Conservation (phyloP, 2,888 invertebrate species). For the Melipona beecheii region DNA sequence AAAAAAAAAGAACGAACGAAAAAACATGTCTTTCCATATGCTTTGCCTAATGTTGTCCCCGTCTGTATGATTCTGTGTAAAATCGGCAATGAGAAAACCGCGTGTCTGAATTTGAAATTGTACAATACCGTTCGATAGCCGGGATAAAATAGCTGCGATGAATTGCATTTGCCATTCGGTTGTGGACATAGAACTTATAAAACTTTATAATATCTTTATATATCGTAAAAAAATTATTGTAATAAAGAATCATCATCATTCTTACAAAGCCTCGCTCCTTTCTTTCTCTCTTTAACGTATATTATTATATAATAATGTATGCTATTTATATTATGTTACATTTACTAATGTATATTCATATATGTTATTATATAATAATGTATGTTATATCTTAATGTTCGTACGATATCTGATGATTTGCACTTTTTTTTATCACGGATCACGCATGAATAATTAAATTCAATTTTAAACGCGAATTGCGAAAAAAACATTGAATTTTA, state of each 20-base stretch:
- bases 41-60: constrained; percentile 17
- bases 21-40: constrained; percentile 37
- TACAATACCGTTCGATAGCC: constrained; percentile 71
- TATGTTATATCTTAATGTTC: neutral
- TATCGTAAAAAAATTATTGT: constrained; percentile 81
- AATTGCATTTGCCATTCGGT: constrained; percentile 79
- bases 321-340: neutral
- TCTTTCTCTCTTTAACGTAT: neutral
- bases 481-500: neutral
- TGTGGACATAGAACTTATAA: constrained; percentile 81
- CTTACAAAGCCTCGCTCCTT: constrained; percentile 16
- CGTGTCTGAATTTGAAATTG: constrained; percentile 62
- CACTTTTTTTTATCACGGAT: neutral
- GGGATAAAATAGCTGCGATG: constrained; percentile 59
- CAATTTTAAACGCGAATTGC: neutral
- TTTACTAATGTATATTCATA: too few relatives aligned
- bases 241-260: constrained; percentile 78
- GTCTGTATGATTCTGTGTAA: constrained; percentile 24
- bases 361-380: neutral
- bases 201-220: constrained; percentile 81
- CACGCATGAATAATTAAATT: neutral
- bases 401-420: too few relatives aligned
- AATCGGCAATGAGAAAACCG: constrained; percentile 42
- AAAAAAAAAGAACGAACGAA: constrained; percentile 14
- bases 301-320: neutral